These are phyloP conservation scores for Orchesella flavescens DNA, from an alignment of 2,888 invertebrate genomes.

Conservation along the genomic window DNA sequence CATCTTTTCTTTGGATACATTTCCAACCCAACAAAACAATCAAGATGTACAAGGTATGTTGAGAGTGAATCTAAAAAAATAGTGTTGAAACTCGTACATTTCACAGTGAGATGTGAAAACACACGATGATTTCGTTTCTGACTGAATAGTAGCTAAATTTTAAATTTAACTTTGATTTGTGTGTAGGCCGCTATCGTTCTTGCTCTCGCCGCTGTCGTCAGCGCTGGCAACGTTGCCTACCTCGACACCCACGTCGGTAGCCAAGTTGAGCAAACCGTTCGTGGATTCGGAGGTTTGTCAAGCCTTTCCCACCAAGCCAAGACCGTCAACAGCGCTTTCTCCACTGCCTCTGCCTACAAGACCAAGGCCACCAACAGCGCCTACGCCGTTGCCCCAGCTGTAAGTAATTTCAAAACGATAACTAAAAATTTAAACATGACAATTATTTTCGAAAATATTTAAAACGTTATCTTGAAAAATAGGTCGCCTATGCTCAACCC, in stretches of 20 bases:
- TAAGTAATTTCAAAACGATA: background rate
- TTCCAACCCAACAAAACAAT: conserved; percentile 68
- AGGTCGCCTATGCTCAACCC: too few relatives aligned
- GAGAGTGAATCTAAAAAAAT: conserved; percentile 1
- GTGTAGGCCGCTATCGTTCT: conserved; percentile 61
- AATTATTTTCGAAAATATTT: background rate
- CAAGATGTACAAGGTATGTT: conserved; percentile 68
- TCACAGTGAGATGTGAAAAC: too few relatives aligned
- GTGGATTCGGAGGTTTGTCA: conserved; percentile 67
- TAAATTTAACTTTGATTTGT: background rate
- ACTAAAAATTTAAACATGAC: background rate
- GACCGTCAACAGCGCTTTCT: conserved; percentile 42
- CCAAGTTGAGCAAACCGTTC: conserved; percentile 66
- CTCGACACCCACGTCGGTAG: conserved; percentile 59
- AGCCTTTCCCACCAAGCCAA: conserved; percentile 60
- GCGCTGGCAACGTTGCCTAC: conserved; percentile 61
- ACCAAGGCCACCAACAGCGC: conserved; percentile 57
- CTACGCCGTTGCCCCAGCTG: conserved; percentile 5
- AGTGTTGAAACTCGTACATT: too few relatives aligned
- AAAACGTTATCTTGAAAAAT: too few relatives aligned
- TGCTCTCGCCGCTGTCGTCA: conserved; percentile 55
- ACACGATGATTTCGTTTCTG: too few relatives aligned
- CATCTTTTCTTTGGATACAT: conserved; percentile 37
- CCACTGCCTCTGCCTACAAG: conserved; percentile 57
- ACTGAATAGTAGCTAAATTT: too few relatives aligned